Percentiles rank a stretch among this genome's conserved stretches.
Conservation (phyloP, 64 coral and sea anemone species). For the Montipora foliosa region DNA sequence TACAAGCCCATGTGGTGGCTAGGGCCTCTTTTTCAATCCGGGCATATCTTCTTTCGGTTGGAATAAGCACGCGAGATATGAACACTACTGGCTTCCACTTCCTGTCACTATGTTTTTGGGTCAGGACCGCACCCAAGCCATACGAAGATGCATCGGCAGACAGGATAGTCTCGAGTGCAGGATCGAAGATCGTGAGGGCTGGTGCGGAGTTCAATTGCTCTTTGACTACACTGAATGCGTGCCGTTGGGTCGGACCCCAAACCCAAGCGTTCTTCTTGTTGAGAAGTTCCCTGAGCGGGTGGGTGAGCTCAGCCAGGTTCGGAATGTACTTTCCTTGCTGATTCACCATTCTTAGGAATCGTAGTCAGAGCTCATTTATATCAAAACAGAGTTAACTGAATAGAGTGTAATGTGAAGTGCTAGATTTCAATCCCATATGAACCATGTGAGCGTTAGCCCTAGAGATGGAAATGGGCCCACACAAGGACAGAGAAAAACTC, state of each 20-base stretch:
- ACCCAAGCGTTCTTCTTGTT: too few species aligned
- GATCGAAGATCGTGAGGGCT: constrained; percentile 57
- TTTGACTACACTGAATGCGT: too few species aligned
- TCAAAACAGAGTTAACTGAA: too few species aligned
- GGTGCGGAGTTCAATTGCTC: constrained; percentile 22
- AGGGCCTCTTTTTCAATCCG: constrained; percentile 50
- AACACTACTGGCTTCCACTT: constrained; percentile 65
- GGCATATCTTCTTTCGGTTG: constrained; percentile 26
- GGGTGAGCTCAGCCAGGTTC: not conserved
- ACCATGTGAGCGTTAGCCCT: too few species aligned
- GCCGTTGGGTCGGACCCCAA: too few species aligned
- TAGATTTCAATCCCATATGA: too few species aligned
- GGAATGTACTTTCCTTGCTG: constrained; percentile 55
- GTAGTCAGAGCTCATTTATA: too few species aligned
- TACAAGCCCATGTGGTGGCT: too few species aligned
- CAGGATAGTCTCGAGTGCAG: constrained; percentile 9
- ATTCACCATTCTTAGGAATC: constrained; percentile 29
- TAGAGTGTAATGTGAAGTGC: too few species aligned
- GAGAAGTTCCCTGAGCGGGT: too few species aligned
- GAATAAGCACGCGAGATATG: constrained; percentile 47
- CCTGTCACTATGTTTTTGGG: constrained; percentile 26
- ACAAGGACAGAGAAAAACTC: too few species aligned
- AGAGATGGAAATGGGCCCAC: too few species aligned
- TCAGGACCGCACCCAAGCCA: constrained; percentile 59
- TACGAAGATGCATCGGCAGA: constrained; percentile 54